Evolutionary conservation across 2,113 vertebrate species (phyloP).

Genomic region (Colaptes auratus): DNA sequence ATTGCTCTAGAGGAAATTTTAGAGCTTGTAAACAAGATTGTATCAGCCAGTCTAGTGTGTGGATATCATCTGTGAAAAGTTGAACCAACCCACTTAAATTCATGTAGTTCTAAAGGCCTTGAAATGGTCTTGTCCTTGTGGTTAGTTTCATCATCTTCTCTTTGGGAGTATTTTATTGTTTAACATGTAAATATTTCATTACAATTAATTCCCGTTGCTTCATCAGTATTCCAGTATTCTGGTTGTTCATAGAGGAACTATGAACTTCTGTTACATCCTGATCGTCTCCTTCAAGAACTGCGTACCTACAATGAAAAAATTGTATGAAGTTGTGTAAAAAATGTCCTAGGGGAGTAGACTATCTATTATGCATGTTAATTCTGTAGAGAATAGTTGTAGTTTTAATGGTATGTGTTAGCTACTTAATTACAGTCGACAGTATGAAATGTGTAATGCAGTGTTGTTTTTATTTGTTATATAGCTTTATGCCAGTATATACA

Average conservation of each 20-base stretch:
- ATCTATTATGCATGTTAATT: background rate
- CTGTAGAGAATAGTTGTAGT: background rate
- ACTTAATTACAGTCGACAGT: background rate
- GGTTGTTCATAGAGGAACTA: background rate
- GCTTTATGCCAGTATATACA: constrained; percentile 99
- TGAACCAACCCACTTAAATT: background rate
- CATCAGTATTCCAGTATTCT: background rate
- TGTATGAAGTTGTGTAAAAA: background rate
- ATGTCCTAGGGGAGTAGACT: background rate
- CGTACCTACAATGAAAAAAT: background rate
- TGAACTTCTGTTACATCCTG: background rate
- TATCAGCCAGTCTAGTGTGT: background rate
- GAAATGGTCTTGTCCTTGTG: background rate
- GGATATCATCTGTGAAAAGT: background rate
- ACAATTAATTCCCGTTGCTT: background rate
- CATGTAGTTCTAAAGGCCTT: background rate
- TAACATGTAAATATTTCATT: background rate
- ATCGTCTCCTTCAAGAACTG: background rate
- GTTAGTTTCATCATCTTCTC: background rate
- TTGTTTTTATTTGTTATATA: constrained; percentile 96
- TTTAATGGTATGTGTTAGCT: background rate
- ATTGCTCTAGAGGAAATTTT: background rate
- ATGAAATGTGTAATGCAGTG: constrained; percentile 82
- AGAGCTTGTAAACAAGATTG: background rate
- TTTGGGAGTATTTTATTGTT: background rate